Conservation (phyloP, 2,113 vertebrate species). For the Tachysurus vachellii region DNA sequence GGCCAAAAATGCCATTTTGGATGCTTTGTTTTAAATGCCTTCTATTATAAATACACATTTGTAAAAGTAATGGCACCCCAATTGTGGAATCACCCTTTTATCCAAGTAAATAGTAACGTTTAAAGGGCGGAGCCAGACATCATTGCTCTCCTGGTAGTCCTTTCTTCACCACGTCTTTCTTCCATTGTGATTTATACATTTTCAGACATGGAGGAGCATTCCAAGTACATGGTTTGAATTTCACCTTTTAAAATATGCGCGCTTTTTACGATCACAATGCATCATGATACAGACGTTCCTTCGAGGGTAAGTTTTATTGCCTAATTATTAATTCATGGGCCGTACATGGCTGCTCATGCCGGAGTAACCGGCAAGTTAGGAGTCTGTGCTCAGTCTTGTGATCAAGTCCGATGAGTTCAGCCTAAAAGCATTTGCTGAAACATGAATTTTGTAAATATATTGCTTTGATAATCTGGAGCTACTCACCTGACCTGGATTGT, state of each 20-base stretch:
- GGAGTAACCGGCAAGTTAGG: neutral
- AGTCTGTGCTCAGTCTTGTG: neutral
- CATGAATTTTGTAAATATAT: slow-evolving; percentile 32
- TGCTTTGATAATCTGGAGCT: slow-evolving; percentile 39
- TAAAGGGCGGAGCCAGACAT: neutral
- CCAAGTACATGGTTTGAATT: neutral
- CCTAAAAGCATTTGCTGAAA: slow-evolving; percentile 21
- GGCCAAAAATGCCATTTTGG: neutral
- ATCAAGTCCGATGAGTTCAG: neutral
- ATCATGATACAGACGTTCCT: neutral
- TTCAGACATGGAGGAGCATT: neutral
- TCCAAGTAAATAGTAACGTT: neutral
- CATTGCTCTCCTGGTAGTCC: neutral
- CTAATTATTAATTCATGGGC: slow-evolving; percentile 42
- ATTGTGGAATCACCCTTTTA: neutral
- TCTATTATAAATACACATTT: neutral
- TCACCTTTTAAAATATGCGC: neutral
- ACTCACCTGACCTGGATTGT: slow-evolving; percentile 47
- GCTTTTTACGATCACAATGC: neutral
- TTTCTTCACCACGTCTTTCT: neutral
- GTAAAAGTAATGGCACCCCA: neutral
- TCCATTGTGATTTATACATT: neutral
- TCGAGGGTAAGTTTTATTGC: slow-evolving; percentile 19
- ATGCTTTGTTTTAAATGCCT: neutral
- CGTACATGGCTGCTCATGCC: slow-evolving; percentile 17